A percentile compares a stretch with the other conserved stretches of the same genome.
phyloP scores from a whole-genome alignment of 2,113 vertebrate genomes.

The Platycercus adscitus region DNA sequence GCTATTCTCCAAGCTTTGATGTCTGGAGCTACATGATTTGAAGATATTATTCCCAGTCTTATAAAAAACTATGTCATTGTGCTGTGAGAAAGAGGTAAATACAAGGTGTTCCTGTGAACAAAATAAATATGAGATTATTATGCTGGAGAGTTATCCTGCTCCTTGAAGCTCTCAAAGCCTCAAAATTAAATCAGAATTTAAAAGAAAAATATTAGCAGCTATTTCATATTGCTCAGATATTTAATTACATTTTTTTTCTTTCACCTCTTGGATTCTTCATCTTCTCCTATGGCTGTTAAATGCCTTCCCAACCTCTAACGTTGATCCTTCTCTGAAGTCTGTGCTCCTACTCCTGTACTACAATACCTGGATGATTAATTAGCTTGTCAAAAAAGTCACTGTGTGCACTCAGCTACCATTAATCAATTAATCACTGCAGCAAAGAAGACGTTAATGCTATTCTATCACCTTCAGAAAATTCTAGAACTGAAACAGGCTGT shows the following conservation, averaged over 20 bases:
- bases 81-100: neutral
- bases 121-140: neutral
- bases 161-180: neutral
- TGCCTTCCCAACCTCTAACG: neutral
- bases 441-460: neutral
- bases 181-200: neutral
- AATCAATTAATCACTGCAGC: slow-evolving; percentile 10
- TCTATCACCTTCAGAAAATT: neutral
- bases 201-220: neutral
- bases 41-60: neutral
- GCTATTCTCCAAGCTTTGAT: neutral
- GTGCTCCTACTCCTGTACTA: neutral
- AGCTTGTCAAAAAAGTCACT: neutral
- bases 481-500: neutral
- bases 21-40: neutral
- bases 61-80: neutral
- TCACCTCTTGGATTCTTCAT: neutral
- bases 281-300: neutral
- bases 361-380: neutral
- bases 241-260: neutral
- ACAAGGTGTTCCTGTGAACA: neutral
- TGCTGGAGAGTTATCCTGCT: neutral
- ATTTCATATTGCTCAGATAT: neutral
- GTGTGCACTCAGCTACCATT: neutral
- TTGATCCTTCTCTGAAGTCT: neutral